These are phyloP conservation scores for Cryptus viduatorius DNA, from an alignment of 2,888 invertebrate species.

Conservation along the genomic window DNA sequence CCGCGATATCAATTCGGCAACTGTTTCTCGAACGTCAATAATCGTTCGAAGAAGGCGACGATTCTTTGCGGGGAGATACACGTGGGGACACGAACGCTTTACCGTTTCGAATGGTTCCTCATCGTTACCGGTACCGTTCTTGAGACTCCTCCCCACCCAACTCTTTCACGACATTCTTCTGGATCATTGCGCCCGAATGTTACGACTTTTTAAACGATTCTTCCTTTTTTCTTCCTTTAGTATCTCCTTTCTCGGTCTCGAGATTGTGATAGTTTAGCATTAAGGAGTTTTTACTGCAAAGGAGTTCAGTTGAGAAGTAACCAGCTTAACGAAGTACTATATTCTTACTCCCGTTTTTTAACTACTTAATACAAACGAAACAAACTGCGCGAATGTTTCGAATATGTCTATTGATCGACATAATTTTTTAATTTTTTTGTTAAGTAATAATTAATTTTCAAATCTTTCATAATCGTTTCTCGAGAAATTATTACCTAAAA, in stretches of 20 bases:
- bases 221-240: not conserved
- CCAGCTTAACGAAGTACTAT: not conserved
- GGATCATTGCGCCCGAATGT: constrained; percentile 30
- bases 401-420: too few relatives aligned
- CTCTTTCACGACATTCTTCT: constrained; percentile 57
- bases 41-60: constrained; percentile 6
- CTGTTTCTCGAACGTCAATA: constrained; percentile 44
- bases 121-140: constrained; percentile 59
- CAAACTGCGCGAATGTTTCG: too few relatives aligned
- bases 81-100: constrained; percentile 42
- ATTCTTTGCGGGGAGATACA: constrained; percentile 29
- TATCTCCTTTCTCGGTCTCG: not conserved
- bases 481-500: not conserved
- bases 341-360: not conserved
- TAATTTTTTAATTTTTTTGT: too few relatives aligned
- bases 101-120: constrained; percentile 66
- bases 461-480: not conserved
- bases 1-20: constrained; percentile 45
- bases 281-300: not conserved
- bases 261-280: not conserved
- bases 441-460: not conserved
- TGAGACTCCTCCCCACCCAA: constrained; percentile 46
- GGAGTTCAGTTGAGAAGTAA: not conserved
- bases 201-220: constrained; percentile 15
- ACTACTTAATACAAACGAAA: not conserved